Evolutionary conservation across 92 coral and sea anemone genomes (phyloP).

Genomic region (Blastomussa wellsi): DNA sequence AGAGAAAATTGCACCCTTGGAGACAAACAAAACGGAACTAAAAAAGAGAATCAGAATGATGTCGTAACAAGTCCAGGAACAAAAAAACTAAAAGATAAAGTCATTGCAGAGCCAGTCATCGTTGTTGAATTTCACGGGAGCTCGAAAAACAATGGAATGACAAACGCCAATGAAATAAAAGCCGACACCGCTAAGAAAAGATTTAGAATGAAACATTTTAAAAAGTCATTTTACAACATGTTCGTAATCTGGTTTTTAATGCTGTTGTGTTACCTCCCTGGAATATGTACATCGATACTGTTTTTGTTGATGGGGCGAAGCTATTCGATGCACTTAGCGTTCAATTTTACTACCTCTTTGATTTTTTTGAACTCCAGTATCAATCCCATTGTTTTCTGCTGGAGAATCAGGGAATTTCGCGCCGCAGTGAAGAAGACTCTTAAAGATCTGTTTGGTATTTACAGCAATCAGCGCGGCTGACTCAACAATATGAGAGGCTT

Average conservation of each 20-base stretch:
- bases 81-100: not conserved
- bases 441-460: conserved; percentile 17
- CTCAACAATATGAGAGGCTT: conserved; percentile 6
- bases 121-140: not conserved
- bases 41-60: not conserved
- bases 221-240: conserved; percentile 41
- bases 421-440: conserved; percentile 38
- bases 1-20: not conserved
- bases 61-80: not conserved
- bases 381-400: conserved; percentile 36
- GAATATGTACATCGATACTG: conserved; percentile 18
- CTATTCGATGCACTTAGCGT: conserved; percentile 34
- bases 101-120: not conserved
- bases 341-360: conserved; percentile 42
- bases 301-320: conserved; percentile 16
- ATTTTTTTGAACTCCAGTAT: conserved; percentile 45
- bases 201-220: conserved; percentile 33
- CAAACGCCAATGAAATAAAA: not conserved
- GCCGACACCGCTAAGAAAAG: not conserved
- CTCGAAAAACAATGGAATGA: not conserved
- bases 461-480: conserved; percentile 5
- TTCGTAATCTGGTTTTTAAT: conserved; percentile 42
- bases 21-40: not conserved
- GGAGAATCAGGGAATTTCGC: conserved; percentile 46
- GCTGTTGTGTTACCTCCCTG: conserved; percentile 39